Percentiles rank a stretch among this genome's conserved stretches.
phyloP scores from a whole-genome alignment of 2,113 vertebrate genomes.

The Lasiurus cinereus region DNA sequence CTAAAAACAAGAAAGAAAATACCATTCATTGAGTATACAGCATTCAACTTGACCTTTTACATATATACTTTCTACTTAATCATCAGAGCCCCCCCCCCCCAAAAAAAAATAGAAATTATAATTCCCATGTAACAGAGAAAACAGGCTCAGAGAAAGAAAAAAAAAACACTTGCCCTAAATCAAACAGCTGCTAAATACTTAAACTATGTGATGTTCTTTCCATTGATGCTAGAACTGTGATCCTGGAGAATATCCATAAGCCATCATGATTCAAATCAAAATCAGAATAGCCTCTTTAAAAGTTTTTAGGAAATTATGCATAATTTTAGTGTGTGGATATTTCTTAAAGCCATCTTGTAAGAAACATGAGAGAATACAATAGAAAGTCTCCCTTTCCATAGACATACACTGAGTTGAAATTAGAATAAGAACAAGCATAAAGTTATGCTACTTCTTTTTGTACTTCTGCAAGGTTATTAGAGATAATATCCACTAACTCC shows the following conservation, averaged over 20 bases:
- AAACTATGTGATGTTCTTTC: not conserved
- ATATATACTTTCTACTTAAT: not conserved
- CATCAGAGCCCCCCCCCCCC: not conserved
- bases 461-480: not conserved
- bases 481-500: not conserved
- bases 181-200: not conserved
- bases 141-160: not conserved
- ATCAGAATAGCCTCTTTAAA: not conserved
- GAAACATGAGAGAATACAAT: not conserved
- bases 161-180: not conserved
- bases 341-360: not conserved
- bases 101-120: not conserved
- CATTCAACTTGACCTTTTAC: not conserved
- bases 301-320: not conserved
- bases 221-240: not conserved
- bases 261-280: not conserved
- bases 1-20: constrained; percentile 14
- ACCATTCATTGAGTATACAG: not conserved
- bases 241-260: not conserved
- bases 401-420: not conserved
- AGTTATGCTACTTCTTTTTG: not conserved
- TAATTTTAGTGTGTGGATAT: not conserved
- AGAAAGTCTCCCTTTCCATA: not conserved
- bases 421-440: not conserved
- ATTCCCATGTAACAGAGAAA: constrained; percentile 24